These are phyloP conservation scores for Psylliodes chrysocephalus DNA, from an alignment of 2,888 invertebrate genomes.

Conservation along the genomic window DNA sequence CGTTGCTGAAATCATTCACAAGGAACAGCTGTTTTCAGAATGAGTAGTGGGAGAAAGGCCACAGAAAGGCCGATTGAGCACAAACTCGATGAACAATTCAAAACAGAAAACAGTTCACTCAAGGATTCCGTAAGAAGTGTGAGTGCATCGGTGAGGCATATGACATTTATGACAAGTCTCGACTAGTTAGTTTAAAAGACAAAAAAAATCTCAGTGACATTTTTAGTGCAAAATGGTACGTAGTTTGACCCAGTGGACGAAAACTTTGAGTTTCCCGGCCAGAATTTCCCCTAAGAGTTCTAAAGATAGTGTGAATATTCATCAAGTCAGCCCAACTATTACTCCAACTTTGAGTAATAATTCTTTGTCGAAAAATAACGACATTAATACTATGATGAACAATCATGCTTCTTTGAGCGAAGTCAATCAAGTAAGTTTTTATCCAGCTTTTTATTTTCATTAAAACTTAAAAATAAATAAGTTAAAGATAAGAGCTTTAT, in stretches of 20 bases:
- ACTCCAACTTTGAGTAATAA: constrained; percentile 71
- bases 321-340: constrained; percentile 67
- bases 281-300: constrained; percentile 83
- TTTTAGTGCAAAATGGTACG: constrained; percentile 75
- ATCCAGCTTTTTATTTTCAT: too few relatives aligned
- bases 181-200: not conserved
- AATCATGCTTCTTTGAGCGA: constrained; percentile 56
- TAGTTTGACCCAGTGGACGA: constrained; percentile 90
- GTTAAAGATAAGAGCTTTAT: too few relatives aligned
- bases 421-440: constrained; percentile 59
- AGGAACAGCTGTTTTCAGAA: constrained; percentile 60
- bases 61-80: constrained; percentile 61
- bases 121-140: constrained; percentile 13
- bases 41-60: constrained; percentile 60
- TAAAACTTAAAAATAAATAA: too few relatives aligned
- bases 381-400: constrained; percentile 61
- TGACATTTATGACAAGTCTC: not conserved
- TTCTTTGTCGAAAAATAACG: constrained; percentile 61
- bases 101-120: constrained; percentile 41
- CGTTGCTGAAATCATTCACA: constrained; percentile 30
- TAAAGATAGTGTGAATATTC: constrained; percentile 75
- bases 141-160: not conserved
- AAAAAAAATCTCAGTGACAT: constrained; percentile 24
- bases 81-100: constrained; percentile 44
- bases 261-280: constrained; percentile 89